A percentile compares a stretch with the other conserved stretches of the same genome.
Evolutionary conservation across 2,888 invertebrate species (phyloP).

Genomic region (Agriotes lineatus): DNA sequence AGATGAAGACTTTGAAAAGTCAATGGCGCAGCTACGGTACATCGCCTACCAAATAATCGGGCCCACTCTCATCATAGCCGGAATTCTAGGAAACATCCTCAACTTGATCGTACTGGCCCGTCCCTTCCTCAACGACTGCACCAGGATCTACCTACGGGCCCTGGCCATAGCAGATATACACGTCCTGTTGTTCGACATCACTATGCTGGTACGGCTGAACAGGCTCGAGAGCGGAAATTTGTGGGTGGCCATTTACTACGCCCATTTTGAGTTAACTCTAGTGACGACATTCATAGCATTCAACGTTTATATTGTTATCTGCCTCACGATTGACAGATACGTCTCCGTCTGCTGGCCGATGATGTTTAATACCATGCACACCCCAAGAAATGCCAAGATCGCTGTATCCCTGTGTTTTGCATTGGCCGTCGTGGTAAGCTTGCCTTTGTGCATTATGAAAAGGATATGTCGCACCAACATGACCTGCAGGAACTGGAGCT

Average conservation of each 20-base stretch:
- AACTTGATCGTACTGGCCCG: slow-evolving; percentile 46
- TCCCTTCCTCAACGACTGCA: slow-evolving; percentile 47
- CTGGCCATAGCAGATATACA: slow-evolving; percentile 47
- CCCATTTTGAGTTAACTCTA: slow-evolving; percentile 48
- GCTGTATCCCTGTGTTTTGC: slow-evolving; percentile 41
- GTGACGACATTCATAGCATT: slow-evolving; percentile 47
- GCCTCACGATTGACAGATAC: slow-evolving; percentile 49
- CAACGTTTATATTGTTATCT: slow-evolving; percentile 48
- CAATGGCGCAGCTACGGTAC: slow-evolving; percentile 27
- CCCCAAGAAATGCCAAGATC: slow-evolving; percentile 38
- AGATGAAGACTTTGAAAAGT: slow-evolving; percentile 10
- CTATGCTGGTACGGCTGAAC: slow-evolving; percentile 47
- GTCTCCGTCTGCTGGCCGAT: slow-evolving; percentile 48
- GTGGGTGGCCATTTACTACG: slow-evolving; percentile 45
- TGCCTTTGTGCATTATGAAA: slow-evolving; percentile 44
- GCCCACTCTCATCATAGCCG: slow-evolving; percentile 44
- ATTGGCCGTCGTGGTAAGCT: slow-evolving; percentile 38
- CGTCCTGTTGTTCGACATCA: slow-evolving; percentile 46
- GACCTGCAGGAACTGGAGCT: slow-evolving; percentile 39
- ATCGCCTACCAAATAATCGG: slow-evolving; percentile 48
- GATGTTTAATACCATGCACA: slow-evolving; percentile 45
- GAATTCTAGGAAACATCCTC: slow-evolving; percentile 48
- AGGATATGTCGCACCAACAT: slow-evolving; percentile 14
- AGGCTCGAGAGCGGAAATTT: slow-evolving; percentile 35
- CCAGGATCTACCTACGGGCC: slow-evolving; percentile 46